Evolutionary conservation across 2,888 invertebrate species (phyloP).

Genomic region (Tolmerus cingulatus): DNA sequence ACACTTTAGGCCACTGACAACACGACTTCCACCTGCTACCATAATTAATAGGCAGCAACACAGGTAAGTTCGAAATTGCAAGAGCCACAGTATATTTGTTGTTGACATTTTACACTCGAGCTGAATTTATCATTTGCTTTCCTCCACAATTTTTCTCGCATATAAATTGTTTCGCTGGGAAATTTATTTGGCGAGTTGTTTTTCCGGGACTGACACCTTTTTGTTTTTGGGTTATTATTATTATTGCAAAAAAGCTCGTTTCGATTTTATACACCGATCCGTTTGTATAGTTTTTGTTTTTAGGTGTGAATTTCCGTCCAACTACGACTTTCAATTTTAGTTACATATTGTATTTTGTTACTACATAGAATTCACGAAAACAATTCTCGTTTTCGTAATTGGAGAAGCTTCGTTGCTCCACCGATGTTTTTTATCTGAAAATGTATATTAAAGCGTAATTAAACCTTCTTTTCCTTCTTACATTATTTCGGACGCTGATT

Average conservation of each 20-base stretch:
- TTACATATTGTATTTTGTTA: background rate
- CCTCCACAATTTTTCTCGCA: background rate
- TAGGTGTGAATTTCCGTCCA: background rate
- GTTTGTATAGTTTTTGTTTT: background rate
- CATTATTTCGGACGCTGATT: background rate
- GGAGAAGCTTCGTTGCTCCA: background rate
- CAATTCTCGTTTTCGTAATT: background rate
- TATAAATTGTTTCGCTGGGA: background rate
- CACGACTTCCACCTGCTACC: slow-evolving; percentile 65
- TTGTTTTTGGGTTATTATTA: background rate
- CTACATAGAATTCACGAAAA: background rate
- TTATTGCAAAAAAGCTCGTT: background rate
- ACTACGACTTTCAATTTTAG: background rate
- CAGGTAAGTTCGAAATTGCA: slow-evolving; percentile 62
- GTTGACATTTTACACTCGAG: slow-evolving; percentile 50
- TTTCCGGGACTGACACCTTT: background rate
- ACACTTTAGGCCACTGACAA: slow-evolving; percentile 77
- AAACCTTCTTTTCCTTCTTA: background rate
- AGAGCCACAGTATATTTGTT: slow-evolving; percentile 50
- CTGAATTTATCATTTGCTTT: slow-evolving; percentile 3
- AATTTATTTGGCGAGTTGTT: background rate
- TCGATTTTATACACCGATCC: background rate
- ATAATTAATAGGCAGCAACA: slow-evolving; percentile 70
- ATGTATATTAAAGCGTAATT: background rate
- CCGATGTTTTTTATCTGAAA: background rate